Percentiles rank a stretch among this genome's conserved stretches.
These are phyloP conservation scores for Mustela lutreola DNA, from an alignment of 2,113 vertebrate genomes.

Conservation along the genomic window DNA sequence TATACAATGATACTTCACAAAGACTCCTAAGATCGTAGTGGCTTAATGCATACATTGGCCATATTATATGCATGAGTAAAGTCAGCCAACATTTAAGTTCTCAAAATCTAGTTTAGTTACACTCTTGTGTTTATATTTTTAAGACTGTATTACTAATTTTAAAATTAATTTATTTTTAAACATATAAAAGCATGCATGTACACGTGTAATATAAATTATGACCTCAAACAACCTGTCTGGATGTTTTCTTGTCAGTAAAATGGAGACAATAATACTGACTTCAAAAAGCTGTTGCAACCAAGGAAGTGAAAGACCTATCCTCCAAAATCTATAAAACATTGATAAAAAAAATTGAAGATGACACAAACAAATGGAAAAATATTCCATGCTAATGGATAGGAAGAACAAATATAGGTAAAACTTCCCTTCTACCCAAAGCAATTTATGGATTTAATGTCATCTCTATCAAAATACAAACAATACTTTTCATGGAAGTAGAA, in stretches of 20 bases:
- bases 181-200: neutral
- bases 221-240: neutral
- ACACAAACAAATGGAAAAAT: neutral
- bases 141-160: neutral
- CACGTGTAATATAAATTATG: neutral
- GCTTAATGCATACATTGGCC: neutral
- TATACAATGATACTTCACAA: neutral
- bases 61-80: neutral
- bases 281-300: neutral
- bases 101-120: neutral
- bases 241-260: constrained; percentile 39
- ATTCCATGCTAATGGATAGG: neutral
- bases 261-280: neutral
- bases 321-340: neutral
- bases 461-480: neutral
- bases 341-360: neutral
- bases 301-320: neutral
- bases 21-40: neutral
- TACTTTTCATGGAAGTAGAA: neutral
- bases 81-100: neutral
- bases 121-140: neutral
- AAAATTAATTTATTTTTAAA: constrained; percentile 22
- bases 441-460: neutral
- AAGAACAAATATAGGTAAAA: neutral
- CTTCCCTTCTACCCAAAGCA: neutral